Conservation (phyloP, 1,140 invertebrate genomes). For the Musca vetustissima region DNA sequence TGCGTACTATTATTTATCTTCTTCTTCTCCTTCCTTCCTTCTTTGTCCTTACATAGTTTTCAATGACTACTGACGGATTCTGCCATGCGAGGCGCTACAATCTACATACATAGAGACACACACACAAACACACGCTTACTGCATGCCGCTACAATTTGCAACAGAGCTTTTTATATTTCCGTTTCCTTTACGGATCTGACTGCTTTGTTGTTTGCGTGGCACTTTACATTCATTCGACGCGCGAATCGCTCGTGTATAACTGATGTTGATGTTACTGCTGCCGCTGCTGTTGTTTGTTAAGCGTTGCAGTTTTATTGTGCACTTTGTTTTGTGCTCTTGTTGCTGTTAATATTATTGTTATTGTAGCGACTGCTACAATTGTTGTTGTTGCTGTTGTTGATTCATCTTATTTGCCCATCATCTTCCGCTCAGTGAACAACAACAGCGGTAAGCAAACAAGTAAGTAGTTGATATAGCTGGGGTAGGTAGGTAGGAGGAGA, state of each 20-base stretch:
- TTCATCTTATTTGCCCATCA: constrained; percentile 18
- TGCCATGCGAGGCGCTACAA: neutral
- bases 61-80: constrained; percentile 14
- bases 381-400: neutral
- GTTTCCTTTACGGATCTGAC: neutral
- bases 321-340: neutral
- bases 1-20: too few relatives aligned
- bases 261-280: too few relatives aligned
- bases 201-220: neutral
- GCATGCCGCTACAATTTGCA: neutral
- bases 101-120: too few relatives aligned
- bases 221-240: neutral
- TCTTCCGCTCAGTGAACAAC: constrained; percentile 19
- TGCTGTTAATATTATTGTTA: neutral
- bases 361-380: constrained; percentile 1
- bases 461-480: too few relatives aligned
- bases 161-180: neutral
- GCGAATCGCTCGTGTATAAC: too few relatives aligned
- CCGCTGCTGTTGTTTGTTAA: too few relatives aligned
- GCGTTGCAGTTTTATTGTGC: neutral
- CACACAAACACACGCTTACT: too few relatives aligned
- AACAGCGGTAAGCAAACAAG: constrained; percentile 1
- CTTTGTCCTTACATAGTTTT: neutral
- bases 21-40: neutral
- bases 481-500: too few relatives aligned